Conservation (phyloP, 2,113 vertebrate species). For the Pholis gunnellus region DNA sequence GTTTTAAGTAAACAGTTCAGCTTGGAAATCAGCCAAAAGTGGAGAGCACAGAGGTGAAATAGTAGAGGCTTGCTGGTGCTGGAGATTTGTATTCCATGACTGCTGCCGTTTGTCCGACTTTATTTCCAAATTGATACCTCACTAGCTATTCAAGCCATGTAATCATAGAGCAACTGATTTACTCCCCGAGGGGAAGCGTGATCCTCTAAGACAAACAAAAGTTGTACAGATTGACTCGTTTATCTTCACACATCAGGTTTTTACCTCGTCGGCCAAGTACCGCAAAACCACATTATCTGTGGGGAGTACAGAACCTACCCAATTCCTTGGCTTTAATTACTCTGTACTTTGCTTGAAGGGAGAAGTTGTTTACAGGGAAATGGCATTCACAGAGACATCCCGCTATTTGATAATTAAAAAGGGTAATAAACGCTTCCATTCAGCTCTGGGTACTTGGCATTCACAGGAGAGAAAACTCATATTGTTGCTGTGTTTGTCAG, state of each 20-base stretch:
- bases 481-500: constrained; percentile 61
- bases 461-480: constrained; percentile 47
- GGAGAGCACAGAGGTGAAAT: constrained; percentile 23
- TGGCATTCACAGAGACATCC: constrained; percentile 55
- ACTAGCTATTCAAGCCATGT: constrained; percentile 3
- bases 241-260: constrained; percentile 20
- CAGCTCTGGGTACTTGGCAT: constrained; percentile 66
- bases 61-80: background rate
- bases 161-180: constrained; percentile 6
- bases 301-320: background rate
- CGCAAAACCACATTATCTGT: background rate
- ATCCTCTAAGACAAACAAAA: constrained; percentile 34
- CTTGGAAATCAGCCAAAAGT: constrained; percentile 52
- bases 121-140: constrained; percentile 11
- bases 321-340: constrained; percentile 52
- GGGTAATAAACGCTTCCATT: constrained; percentile 61
- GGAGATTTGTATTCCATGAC: constrained; percentile 4
- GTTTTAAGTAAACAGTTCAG: constrained; percentile 32
- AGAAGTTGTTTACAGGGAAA: constrained; percentile 56
- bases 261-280: background rate
- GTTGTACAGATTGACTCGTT: background rate
- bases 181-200: background rate
- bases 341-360: constrained; percentile 38
- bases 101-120: constrained; percentile 7
- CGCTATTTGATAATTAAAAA: constrained; percentile 75